These are phyloP conservation scores for Eupithecia centaureata DNA, from an alignment of 2,888 invertebrate genomes.

Conservation along the genomic window DNA sequence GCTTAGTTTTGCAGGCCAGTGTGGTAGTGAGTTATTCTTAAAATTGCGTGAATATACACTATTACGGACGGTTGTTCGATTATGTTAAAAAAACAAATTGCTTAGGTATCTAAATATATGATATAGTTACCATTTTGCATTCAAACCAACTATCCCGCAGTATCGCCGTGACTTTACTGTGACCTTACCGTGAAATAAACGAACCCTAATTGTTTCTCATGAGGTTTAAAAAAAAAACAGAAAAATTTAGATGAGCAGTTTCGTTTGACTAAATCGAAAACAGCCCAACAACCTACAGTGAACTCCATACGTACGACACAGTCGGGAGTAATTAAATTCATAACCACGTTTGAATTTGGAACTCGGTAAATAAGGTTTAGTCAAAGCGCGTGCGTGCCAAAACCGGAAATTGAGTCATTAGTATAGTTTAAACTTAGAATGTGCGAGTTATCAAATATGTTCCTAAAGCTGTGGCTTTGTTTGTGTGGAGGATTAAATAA, in stretches of 20 bases:
- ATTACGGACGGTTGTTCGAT: too few species aligned
- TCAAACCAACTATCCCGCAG: too few species aligned
- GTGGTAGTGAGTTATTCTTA: too few species aligned
- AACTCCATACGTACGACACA: conserved; percentile 28
- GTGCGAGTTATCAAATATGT: conserved; percentile 5
- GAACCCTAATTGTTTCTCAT: too few species aligned
- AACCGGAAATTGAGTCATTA: conserved; percentile 33
- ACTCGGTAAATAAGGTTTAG: conserved; percentile 38
- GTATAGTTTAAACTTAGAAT: conserved; percentile 11
- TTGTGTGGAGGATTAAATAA: neutral
- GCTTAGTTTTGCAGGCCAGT: too few species aligned
- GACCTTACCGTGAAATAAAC: too few species aligned
- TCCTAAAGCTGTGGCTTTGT: neutral
- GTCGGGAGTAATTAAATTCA: conserved; percentile 61
- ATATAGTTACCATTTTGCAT: too few species aligned
- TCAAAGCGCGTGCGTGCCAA: conserved; percentile 21
- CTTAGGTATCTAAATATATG: too few species aligned
- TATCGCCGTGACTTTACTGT: too few species aligned
- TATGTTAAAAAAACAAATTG: too few species aligned
- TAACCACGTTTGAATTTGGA: conserved; percentile 63
- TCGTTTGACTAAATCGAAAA: neutral
- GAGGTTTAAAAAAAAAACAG: too few species aligned
- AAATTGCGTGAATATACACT: too few species aligned
- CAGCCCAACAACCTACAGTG: neutral
- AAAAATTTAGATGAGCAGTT: neutral